Evolutionary conservation across 2,797 vertebrate genomes (phyloP).

Genomic region (Lacerta agilis): DNA sequence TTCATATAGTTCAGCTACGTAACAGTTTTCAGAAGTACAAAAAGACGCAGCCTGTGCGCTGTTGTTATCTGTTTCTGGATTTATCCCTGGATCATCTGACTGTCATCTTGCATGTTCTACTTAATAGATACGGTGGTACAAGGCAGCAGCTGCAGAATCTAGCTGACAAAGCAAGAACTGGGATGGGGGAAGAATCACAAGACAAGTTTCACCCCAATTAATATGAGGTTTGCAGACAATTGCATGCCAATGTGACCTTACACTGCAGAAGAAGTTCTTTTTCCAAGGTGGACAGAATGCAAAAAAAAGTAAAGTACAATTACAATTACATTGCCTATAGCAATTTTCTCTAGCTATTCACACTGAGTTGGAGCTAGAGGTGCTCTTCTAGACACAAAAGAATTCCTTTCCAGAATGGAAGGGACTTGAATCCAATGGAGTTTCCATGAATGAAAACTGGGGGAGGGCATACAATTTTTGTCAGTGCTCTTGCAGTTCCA

Average conservation of each 20-base stretch:
- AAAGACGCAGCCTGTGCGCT: not conserved
- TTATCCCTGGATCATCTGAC: constrained; percentile 17
- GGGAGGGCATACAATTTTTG: not conserved
- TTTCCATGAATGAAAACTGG: not conserved
- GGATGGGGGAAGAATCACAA: constrained; percentile 29
- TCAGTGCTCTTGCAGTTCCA: too few relatives aligned
- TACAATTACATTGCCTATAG: constrained; percentile 8
- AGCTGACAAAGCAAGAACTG: constrained; percentile 44
- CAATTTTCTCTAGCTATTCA: not conserved
- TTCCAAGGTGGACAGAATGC: not conserved
- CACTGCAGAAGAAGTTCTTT: not conserved
- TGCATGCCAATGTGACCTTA: constrained; percentile 52
- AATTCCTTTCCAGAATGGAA: not conserved
- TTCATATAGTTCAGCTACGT: not conserved
- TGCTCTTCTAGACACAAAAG: not conserved
- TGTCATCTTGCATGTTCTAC: constrained; percentile 30
- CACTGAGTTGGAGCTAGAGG: not conserved
- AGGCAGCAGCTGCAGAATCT: constrained; percentile 12
- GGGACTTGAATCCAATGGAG: not conserved
- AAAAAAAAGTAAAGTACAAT: not conserved
- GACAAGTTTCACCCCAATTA: constrained; percentile 42
- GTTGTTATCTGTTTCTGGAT: constrained; percentile 16
- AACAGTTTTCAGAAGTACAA: not conserved
- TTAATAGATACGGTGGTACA: constrained; percentile 24
- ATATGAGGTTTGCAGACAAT: constrained; percentile 35